Base-by-base conservation (phyloP, 64 coral and sea anemone species). In the Pocillopora verrucosa region DNA sequence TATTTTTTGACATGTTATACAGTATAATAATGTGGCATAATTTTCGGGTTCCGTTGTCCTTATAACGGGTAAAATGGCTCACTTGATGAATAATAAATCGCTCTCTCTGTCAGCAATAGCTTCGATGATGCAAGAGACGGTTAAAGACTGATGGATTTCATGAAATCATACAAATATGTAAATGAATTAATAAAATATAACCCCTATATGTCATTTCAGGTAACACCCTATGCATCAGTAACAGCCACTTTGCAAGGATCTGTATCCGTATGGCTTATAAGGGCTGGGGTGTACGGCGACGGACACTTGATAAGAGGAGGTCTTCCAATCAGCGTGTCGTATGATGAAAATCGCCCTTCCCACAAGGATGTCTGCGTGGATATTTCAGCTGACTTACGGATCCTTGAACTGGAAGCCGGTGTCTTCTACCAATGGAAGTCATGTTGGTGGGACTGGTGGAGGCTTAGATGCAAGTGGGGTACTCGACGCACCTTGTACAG, bases 371-470 rank as follows among this genome's bases (percentile, higher is more conserved):
- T 26, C 61, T 70, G 60, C 68, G 9, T 86, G 37, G 60, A 61
- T 36, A 5, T 38, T 16, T 68, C 63, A 68, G 60, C 38, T 51
- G 14, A 69, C 61, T 12, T 86, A 37, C 69, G 61, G 17, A 19
- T 38, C 35, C 68, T 65, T 36, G 82, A 86, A 20, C 9, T 86
- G 34, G 24, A 36, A 3, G 82, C 82, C 36, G 82, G 82, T 68
- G 10, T 72, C 30, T 86, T 86, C 82, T 86, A 86, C 82, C 82
- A 86, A 86, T 72, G 82, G 82, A 86, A 9, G 41, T 16, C 16
- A 45, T 86, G 82, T 62, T 11, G 36, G 19, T 34, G 62, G 15
- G 4, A 45, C 26, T 69, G 59, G 59, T 67, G 24, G 5, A 34
- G 64, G 64, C 17, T 67, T 67, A 67, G 17, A 16, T 67, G 64